Evolutionary conservation across 2,888 invertebrate species (phyloP).

Genomic region (Polydrusus pterygomalis): DNA sequence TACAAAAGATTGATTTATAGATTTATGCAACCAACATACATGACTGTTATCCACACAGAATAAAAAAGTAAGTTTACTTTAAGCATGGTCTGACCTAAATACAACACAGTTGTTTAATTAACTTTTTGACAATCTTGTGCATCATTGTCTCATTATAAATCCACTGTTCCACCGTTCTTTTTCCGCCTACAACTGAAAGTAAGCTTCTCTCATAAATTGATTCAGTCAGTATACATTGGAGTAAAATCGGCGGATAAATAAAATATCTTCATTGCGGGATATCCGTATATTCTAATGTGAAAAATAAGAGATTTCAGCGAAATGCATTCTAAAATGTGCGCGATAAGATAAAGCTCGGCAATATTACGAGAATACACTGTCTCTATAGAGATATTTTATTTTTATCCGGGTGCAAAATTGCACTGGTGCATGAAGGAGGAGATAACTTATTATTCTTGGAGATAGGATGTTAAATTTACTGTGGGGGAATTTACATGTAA

Average conservation of each 20-base stretch:
- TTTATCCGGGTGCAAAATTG: constrained; percentile 14
- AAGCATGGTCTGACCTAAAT: too few species aligned
- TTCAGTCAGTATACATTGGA: not conserved
- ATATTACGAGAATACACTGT: constrained; percentile 22
- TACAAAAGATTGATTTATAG: too few species aligned
- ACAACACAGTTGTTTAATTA: too few species aligned
- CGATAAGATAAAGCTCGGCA: constrained; percentile 32
- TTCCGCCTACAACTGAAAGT: too few species aligned
- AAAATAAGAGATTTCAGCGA: constrained; percentile 21
- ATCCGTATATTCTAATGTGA: constrained; percentile 25
- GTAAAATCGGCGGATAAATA: constrained; percentile 8
- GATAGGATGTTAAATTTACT: constrained; percentile 12
- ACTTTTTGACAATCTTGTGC: too few species aligned
- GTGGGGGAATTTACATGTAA: not conserved
- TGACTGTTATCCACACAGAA: too few species aligned
- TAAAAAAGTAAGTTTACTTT: too few species aligned
- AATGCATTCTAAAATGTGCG: constrained; percentile 28
- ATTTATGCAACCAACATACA: too few species aligned
- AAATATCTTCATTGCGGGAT: not conserved
- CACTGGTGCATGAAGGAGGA: constrained; percentile 7
- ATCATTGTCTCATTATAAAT: too few species aligned
- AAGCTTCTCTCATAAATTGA: not conserved
- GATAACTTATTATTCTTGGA: constrained; percentile 24
- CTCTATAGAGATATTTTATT: constrained; percentile 28
- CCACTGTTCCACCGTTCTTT: too few species aligned